Evolutionary conservation across 1,140 invertebrate genomes (phyloP).

Genomic region (Trichonephila clavipes): DNA sequence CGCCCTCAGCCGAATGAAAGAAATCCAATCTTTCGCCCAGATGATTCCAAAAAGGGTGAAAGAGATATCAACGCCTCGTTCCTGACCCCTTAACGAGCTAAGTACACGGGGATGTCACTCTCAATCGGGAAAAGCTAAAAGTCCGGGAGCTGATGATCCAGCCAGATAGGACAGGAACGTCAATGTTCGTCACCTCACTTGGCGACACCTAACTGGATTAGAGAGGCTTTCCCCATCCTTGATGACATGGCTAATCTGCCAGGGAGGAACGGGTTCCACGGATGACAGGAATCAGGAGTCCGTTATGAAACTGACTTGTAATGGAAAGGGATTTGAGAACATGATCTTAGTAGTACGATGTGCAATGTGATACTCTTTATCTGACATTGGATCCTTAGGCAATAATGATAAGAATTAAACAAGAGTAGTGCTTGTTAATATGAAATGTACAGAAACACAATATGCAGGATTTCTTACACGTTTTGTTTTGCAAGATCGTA

Average conservation of each 20-base stretch:
- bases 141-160: conserved; percentile 44
- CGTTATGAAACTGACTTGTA: neutral
- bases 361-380: neutral
- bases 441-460: no score
- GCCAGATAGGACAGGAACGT: conserved; percentile 56
- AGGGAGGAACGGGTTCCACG: neutral
- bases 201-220: conserved; percentile 72
- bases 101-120: conserved; percentile 37
- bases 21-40: neutral
- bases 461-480: no score
- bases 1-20: neutral
- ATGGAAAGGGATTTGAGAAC: neutral
- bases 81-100: neutral
- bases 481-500: no score
- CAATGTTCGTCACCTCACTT: conserved; percentile 64
- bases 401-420: no score
- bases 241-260: conserved; percentile 63
- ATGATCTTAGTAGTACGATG: neutral
- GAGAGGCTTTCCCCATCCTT: neutral
- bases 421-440: no score
- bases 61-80: conserved; percentile 34
- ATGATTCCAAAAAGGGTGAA: conserved; percentile 52
- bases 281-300: neutral
- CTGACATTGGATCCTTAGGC: no score
- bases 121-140: conserved; percentile 34